phyloP scores from a whole-genome alignment of 2,888 invertebrate genomes.

The Cerceris ruficornis region DNA sequence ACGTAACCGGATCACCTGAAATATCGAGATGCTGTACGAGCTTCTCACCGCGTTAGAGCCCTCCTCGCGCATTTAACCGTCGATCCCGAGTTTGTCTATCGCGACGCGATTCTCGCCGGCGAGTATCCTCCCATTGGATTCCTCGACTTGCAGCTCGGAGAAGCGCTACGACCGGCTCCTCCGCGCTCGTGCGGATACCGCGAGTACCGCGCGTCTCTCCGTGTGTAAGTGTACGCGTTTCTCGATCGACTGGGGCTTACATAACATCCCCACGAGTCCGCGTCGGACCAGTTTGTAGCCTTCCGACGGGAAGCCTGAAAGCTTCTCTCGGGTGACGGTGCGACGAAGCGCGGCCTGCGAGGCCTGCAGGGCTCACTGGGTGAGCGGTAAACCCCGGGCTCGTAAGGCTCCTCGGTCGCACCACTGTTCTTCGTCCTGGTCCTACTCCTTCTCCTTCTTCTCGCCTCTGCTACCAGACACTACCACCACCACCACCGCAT shows the following conservation, averaged over 20 bases:
- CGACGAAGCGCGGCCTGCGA: slow-evolving; percentile 17
- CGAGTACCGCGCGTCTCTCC: slow-evolving; percentile 6
- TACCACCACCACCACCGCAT: slow-evolving; percentile 18
- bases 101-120: slow-evolving; percentile 16
- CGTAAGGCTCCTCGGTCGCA: slow-evolving; percentile 22
- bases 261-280: slow-evolving; percentile 65
- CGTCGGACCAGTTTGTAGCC: slow-evolving; percentile 56
- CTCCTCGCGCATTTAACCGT: slow-evolving; percentile 3
- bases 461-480: slow-evolving; percentile 9
- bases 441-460: slow-evolving; percentile 7
- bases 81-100: not conserved
- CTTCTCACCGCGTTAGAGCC: not conserved
- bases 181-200: slow-evolving; percentile 14
- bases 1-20: slow-evolving; percentile 62
- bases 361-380: not conserved
- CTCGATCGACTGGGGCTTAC: slow-evolving; percentile 56
- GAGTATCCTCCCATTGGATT: slow-evolving; percentile 18
- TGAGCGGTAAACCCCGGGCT: slow-evolving; percentile 59
- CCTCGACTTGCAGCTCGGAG: not conserved
- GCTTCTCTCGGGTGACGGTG: slow-evolving; percentile 21
- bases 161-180: slow-evolving; percentile 6
- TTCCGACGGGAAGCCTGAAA: slow-evolving; percentile 68
- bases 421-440: slow-evolving; percentile 18
- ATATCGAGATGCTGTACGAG: slow-evolving; percentile 35
- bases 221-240: slow-evolving; percentile 32